phyloP scores from a whole-genome alignment of 2,888 invertebrate species.

The Cactoblastis cactorum region DNA sequence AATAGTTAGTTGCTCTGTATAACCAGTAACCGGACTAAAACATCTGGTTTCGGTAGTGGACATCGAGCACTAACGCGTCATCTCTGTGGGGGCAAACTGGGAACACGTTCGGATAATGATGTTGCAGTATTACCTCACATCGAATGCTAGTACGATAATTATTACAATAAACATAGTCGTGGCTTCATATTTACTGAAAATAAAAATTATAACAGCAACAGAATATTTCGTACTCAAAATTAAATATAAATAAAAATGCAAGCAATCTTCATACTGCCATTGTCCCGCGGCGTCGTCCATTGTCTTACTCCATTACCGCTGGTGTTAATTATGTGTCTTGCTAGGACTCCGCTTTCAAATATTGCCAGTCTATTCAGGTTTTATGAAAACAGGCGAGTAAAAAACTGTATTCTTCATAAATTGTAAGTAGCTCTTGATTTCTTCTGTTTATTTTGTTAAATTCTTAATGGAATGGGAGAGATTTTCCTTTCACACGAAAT shows the following conservation, averaged over 20 bases:
- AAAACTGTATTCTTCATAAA: background rate
- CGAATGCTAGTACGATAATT: too few species aligned
- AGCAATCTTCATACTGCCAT: slow-evolving; percentile 7
- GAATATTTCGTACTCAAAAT: background rate
- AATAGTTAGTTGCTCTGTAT: too few species aligned
- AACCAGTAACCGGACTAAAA: too few species aligned
- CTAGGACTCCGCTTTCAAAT: slow-evolving; percentile 9
- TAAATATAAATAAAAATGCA: slow-evolving; percentile 5
- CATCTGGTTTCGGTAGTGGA: too few species aligned
- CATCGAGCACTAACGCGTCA: too few species aligned
- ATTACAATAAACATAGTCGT: too few species aligned
- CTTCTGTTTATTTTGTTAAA: too few species aligned
- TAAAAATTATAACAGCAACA: background rate
- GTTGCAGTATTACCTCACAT: too few species aligned
- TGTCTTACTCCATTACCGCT: slow-evolving; percentile 27
- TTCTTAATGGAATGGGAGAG: too few species aligned
- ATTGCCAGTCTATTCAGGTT: slow-evolving; percentile 2
- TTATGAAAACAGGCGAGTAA: background rate
- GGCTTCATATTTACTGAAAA: background rate
- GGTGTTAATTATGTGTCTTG: slow-evolving; percentile 25
- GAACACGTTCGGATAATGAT: too few species aligned
- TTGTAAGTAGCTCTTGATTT: background rate
- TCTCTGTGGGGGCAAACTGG: too few species aligned
- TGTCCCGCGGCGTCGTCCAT: slow-evolving; percentile 19
- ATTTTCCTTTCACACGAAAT: too few species aligned